Conservation (phyloP, 2,113 vertebrate genomes). For the Setophaga coronata region DNA sequence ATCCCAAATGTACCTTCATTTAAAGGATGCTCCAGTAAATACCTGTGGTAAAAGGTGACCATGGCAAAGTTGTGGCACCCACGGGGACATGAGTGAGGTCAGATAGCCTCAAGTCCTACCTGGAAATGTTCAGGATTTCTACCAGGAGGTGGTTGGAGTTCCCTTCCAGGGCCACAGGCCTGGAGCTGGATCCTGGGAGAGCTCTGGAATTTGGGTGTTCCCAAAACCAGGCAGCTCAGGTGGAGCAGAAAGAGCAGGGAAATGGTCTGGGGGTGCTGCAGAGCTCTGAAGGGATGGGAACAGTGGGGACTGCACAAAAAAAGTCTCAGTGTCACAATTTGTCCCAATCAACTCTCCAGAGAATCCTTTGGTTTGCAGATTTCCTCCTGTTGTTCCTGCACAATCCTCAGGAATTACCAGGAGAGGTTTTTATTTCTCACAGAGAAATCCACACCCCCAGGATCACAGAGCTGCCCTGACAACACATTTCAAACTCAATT, state of each 20-base stretch:
- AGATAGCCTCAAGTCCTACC: neutral
- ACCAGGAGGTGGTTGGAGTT: neutral
- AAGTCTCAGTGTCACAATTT: neutral
- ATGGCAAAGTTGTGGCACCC: neutral
- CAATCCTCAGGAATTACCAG: neutral
- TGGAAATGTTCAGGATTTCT: neutral
- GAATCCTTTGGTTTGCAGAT: neutral
- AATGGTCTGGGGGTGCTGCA: neutral
- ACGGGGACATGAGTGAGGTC: neutral
- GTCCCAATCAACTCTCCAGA: neutral
- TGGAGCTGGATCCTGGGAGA: neutral
- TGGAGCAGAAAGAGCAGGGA: neutral
- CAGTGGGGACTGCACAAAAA: neutral
- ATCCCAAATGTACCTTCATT: neutral
- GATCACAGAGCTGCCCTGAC: neutral
- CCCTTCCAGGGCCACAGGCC: neutral
- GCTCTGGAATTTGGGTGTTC: neutral
- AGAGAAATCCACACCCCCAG: neutral
- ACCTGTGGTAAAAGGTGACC: neutral
- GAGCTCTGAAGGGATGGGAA: too few species aligned
- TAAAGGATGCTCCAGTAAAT: neutral
- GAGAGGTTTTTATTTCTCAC: neutral
- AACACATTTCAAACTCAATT: neutral
- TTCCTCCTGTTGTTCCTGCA: neutral
- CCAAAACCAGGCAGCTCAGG: neutral